Conservation (phyloP, 2,888 invertebrate species). For the Salticus scenicus region DNA sequence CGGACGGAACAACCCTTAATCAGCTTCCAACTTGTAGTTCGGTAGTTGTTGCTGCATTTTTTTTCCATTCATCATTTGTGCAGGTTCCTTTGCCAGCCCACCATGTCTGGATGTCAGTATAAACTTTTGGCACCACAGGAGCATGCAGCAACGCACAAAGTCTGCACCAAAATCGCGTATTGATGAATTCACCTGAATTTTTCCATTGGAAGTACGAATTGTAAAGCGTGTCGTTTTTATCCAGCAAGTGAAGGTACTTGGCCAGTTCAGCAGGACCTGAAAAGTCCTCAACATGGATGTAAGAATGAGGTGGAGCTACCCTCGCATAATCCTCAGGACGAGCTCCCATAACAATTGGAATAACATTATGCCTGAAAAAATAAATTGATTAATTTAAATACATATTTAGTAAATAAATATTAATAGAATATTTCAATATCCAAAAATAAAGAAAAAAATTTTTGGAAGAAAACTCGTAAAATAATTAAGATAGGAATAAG, state of each 20-base stretch:
- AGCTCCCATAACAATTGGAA: conserved; percentile 97
- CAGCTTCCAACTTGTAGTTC: background rate
- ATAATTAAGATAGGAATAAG: too few relatives aligned
- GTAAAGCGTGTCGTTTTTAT: conserved; percentile 90
- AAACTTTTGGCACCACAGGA: conserved; percentile 75
- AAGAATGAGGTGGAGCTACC: conserved; percentile 91
- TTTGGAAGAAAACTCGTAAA: too few relatives aligned
- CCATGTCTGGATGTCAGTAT: conserved; percentile 88
- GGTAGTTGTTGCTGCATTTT: background rate
- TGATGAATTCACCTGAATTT: conserved; percentile 95
- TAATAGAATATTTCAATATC: too few relatives aligned
- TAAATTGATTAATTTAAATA: background rate
- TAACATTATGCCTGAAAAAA: conserved; percentile 81
- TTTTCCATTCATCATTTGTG: conserved; percentile 37
- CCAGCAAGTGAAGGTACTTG: conserved; percentile 87
- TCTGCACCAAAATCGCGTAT: conserved; percentile 95
- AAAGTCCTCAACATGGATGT: conserved; percentile 97
- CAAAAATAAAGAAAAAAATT: too few relatives aligned
- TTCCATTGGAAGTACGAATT: conserved; percentile 97
- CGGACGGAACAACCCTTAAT: background rate
- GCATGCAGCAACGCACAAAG: conserved; percentile 89
- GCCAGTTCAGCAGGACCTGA: conserved; percentile 90
- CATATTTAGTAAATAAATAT: too few relatives aligned
- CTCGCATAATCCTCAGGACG: conserved; percentile 92
- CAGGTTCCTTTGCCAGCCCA: conserved; percentile 69